Evolutionary conservation across 2,113 vertebrate species (phyloP).

Genomic region (Marcusenius ussheri): DNA sequence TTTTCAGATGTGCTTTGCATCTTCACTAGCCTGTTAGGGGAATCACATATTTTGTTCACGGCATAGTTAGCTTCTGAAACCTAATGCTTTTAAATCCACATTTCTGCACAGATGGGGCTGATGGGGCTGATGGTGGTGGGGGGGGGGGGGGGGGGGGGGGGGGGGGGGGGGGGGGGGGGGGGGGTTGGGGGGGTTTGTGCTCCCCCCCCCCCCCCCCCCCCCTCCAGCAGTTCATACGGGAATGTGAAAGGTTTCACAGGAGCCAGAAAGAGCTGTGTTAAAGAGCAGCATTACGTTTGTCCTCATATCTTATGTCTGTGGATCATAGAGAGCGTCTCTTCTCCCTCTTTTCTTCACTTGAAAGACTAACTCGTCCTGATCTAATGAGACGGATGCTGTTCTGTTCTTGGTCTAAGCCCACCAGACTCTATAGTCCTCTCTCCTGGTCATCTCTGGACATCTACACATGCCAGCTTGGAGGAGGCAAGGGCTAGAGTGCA

Average conservation of each 20-base stretch:
- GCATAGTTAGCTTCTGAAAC: neutral
- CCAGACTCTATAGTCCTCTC: neutral
- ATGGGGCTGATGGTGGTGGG: no score
- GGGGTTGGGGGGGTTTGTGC: no score
- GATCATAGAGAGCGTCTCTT: neutral
- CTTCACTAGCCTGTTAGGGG: neutral
- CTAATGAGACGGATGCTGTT: neutral
- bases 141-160: no score
- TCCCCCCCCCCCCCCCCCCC: no score
- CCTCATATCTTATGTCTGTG: neutral
- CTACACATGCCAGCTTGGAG: neutral
- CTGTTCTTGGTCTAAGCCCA: neutral
- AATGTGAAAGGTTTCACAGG: neutral
- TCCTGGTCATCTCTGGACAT: neutral
- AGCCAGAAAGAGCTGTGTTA: neutral
- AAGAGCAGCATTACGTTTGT: neutral
- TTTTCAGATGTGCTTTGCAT: neutral
- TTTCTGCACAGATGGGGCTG: neutral
- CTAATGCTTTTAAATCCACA: neutral
- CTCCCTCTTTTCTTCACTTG: neutral
- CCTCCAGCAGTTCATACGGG: neutral
- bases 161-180: no score
- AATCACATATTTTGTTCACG: neutral
- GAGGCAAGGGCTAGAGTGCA: neutral
- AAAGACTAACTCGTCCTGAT: neutral